Conservation (phyloP, 2,888 invertebrate genomes). For the Brachylomia viminalis region DNA sequence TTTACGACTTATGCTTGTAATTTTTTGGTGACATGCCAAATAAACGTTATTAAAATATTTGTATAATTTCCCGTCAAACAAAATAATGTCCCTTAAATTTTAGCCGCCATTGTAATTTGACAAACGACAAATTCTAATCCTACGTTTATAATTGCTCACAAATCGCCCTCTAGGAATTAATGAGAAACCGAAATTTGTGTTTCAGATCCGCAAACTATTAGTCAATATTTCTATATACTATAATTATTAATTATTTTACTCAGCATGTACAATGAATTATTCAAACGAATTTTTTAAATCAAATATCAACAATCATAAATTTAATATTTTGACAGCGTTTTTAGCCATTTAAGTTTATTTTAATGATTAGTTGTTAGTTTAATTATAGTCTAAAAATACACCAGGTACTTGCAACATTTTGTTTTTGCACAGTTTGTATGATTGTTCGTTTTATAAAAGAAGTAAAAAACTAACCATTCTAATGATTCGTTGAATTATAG, state of each 20-base stretch:
- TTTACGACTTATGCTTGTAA: slow-evolving; percentile 45
- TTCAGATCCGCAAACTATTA: slow-evolving; percentile 35
- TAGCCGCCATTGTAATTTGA: slow-evolving; percentile 20
- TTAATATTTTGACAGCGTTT: slow-evolving; percentile 73
- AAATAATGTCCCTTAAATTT: slow-evolving; percentile 16
- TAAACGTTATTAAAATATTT: slow-evolving; percentile 29
- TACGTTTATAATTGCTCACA: slow-evolving; percentile 56
- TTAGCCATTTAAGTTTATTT: slow-evolving; percentile 75
- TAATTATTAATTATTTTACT: slow-evolving; percentile 65
- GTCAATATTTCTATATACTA: slow-evolving; percentile 46
- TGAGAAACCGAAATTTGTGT: slow-evolving; percentile 22
- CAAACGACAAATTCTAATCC: slow-evolving; percentile 20
- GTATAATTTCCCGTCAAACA: slow-evolving; percentile 3
- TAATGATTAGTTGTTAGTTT: slow-evolving; percentile 71
- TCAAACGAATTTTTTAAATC: slow-evolving; percentile 76
- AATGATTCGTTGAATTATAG: slow-evolving; percentile 17
- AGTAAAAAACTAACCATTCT: slow-evolving; percentile 8
- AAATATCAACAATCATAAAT: slow-evolving; percentile 68
- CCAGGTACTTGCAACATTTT: slow-evolving; percentile 54
- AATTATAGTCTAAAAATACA: slow-evolving; percentile 67
- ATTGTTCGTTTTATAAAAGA: slow-evolving; percentile 5
- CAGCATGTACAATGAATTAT: slow-evolving; percentile 78
- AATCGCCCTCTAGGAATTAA: slow-evolving; percentile 41
- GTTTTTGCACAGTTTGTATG: slow-evolving; percentile 26
- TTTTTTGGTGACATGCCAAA: slow-evolving; percentile 34